Base-by-base conservation (phyloP, 2,888 invertebrate genomes). In the Polyploca ridens region DNA sequence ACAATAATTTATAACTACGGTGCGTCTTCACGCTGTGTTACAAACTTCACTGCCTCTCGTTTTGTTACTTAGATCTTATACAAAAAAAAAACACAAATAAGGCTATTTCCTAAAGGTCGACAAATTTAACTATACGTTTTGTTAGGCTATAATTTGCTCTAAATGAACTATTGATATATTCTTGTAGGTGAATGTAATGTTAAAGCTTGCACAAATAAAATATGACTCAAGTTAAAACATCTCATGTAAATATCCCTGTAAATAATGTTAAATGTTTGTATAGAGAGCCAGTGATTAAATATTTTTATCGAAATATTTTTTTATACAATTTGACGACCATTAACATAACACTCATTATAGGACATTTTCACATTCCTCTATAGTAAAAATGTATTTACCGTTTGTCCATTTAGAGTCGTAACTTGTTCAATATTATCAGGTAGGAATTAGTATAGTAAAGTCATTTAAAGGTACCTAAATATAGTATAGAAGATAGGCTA, bases 271-370 rank as follows among this genome's bases (percentile, higher is more conserved):
- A 79, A 77, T 77, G 82, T 85, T 41, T 91, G 90, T 92, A 91
- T 88, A 91, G 90, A 92, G 89, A 91, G 84, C 80, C 71, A 65
- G 65, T 77, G 74, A 77, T 78, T 76, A 84, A 80, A 90, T 92
- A 92, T 91, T 91, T 92, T 91, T 90, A 85, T 88, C 82, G 74
- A 86, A 83, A 83, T 91, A 91, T 91, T 91, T 92, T 92, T 92
- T 87, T 92, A 91, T 82, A 81, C 74, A 69, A 72, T 75, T 68
- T 77, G 75, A 77, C 75, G 79, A 82, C 77, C 78, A 78, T 77
- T 19, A 61, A 41, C 74, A 49, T 16, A 54, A 68, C 75, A 66
- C 73, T 73, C 70, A 71, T 72, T 77, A 72, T 62, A 70, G 66
- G 67, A 70, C 62, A 7, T 46, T 64, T 63, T 69, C 68, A 63